Evolutionary conservation across 37 sponge, comb jelly and placozoan species (phyloP), one percentile per base, ranked within the genome.

Genomic region (Hexactinellida sp.): DNA sequence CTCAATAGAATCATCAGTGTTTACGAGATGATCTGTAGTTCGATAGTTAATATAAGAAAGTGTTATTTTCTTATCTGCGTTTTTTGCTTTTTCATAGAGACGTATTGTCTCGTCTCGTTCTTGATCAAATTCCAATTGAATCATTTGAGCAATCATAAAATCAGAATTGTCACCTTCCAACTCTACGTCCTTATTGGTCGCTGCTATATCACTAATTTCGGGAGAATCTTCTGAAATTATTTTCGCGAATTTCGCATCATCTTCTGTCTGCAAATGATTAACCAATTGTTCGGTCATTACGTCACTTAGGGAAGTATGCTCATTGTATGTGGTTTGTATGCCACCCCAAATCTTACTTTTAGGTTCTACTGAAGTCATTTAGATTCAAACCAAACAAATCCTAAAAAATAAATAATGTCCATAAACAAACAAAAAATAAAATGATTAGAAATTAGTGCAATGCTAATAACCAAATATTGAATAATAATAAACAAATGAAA

Each of bases 81-180:
- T 97, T 82, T 83, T 85, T 54, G 92, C 90, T 71, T 85, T 90
- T 89, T 97, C 99, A 37, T 90, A 84, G 16, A 91, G 92, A 23
- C 34, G 55, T 0, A 93, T 36, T 47, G 52, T 36, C 1, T 36
- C 51, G 84, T 93, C 92, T 24, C 89, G 86, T 36, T 95, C 95
- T 24, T 82, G 84, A 82, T 97, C 99, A 86, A 90, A 93, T 76
- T 97, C 91, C 38, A 90, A 87, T 84, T 97, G 99, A 16, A 97
- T 86, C 93, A 93, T 93, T 82, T 91, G 92, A n/a, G 99, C 99
- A 84, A 97, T 54, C 13, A 93, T 87, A 0, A 87, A 83, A 86
- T 97, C 99, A 3, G 76, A 63, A 63, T 63, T 63, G 10, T 16
- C 47, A 41, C 13, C 13, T 41, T 41, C 47, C n/a, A n/a, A n/a